phyloP scores from a whole-genome alignment of 1,140 invertebrate genomes.

The Paramacrobiotus metropolitanus region DNA sequence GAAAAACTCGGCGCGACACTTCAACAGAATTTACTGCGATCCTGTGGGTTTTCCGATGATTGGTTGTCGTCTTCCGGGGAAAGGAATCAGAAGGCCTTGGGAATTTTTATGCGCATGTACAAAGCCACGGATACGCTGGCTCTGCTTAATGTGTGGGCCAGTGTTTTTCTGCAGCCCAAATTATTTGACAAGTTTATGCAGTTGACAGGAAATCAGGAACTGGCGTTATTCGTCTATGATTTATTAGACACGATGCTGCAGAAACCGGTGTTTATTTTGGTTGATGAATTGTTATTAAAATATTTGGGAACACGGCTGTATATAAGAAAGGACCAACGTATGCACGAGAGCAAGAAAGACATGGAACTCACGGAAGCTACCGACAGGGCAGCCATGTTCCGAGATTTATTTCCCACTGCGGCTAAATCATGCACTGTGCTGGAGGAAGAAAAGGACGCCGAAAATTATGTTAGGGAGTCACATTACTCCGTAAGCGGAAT shows the following conservation, averaged over 20 bases:
- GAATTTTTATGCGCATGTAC: background rate
- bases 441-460: background rate
- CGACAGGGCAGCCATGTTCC: background rate
- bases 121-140: background rate
- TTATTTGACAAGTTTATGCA: background rate
- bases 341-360: background rate
- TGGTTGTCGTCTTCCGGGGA: background rate
- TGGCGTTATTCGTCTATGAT: background rate
- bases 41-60: background rate
- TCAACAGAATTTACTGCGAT: background rate
- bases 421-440: background rate
- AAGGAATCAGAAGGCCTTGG: background rate
- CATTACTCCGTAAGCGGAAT: background rate
- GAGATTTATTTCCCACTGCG: background rate
- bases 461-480: background rate
- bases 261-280: background rate
- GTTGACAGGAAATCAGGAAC: background rate
- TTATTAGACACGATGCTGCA: background rate
- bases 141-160: background rate
- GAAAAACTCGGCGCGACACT: background rate
- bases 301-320: background rate
- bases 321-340: background rate
- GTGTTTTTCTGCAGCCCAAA: background rate
- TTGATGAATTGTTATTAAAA: background rate
- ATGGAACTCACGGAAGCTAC: background rate